Base-by-base conservation (phyloP, 1,140 invertebrate genomes). In the Trichomalopsis sarcophagae region DNA sequence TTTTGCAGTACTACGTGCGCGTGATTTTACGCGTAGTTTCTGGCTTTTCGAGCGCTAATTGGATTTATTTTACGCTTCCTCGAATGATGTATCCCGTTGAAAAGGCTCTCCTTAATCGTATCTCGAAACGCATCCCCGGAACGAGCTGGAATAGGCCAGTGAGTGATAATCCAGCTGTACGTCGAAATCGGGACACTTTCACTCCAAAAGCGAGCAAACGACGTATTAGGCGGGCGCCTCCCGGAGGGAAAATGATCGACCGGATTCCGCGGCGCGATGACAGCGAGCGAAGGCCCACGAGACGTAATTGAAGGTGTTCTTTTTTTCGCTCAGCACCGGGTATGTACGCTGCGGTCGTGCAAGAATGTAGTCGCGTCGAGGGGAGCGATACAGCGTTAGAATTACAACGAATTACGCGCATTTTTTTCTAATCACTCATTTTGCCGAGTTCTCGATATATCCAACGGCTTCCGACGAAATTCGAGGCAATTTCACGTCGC, bases 161-260 rank as follows among this genome's bases (percentile, higher is more conserved):
- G 55, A 62, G 9, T 44, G 40, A 44, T 44, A 44, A 44, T 44
- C 40, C 40, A 44, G 6, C 21, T 17, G n/a, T n/a, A n/a, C 21
- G 55, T 62, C 55, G 17, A 62, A 62, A 21, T 6, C 27, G 47
- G 3, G 4, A 10, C 30, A 68, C 82, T 83, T 83, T 83, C 82
- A 77, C 82, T 83, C 82, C 73, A 83, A 82, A 83, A 76, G 68
- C n/a, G 74, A 9, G 55, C 10, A 55, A 50, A 13, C 33, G 11
- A 44, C 55, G 55, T n/a, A 62, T 62, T 62, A 62, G 55, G 73
- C 75, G 36, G 75, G 75, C 81, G 81, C 47, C 71, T 73, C 81
- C 44, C 71, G 17, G 2, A 40, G 66, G 36, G 11, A 71, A 71
- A 81, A 69, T 71, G 23, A n/a, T 30, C 21, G n/a, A 17, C 68